Evolutionary conservation across 1,140 invertebrate genomes (phyloP).

Genomic region (Melitaea cinxia): DNA sequence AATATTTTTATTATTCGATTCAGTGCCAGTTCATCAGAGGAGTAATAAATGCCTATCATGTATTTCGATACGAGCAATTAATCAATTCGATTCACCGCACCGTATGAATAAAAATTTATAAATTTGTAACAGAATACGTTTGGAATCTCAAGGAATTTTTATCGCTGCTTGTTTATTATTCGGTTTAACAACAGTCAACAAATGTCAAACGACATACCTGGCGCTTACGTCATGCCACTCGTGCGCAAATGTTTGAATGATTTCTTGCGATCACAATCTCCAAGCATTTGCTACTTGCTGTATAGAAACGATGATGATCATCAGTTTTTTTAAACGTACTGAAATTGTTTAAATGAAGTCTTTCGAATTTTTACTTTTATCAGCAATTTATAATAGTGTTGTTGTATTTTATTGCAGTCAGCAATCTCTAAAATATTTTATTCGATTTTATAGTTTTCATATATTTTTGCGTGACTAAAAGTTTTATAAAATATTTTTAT

Average conservation of each 20-base stretch:
- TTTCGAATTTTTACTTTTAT: neutral
- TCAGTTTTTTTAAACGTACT: neutral
- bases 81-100: slow-evolving; percentile 38
- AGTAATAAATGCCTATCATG: slow-evolving; percentile 38
- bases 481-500: too few relatives aligned
- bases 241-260: slow-evolving; percentile 20
- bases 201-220: slow-evolving; percentile 39
- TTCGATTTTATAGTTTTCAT: too few relatives aligned
- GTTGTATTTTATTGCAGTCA: too few relatives aligned
- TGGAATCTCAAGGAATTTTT: slow-evolving; percentile 43
- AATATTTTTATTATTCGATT: slow-evolving; percentile 25
- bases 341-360: neutral
- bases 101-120: slow-evolving; percentile 41
- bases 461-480: too few relatives aligned
- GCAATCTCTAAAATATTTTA: too few relatives aligned
- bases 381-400: too few relatives aligned
- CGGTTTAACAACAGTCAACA: slow-evolving; percentile 37
- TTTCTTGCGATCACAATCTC: slow-evolving; percentile 26
- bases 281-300: slow-evolving; percentile 6
- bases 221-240: slow-evolving; percentile 39
- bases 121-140: slow-evolving; percentile 43
- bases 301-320: neutral
- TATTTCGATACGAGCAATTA: slow-evolving; percentile 37
- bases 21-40: slow-evolving; percentile 30
- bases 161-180: slow-evolving; percentile 44